Conservation (phyloP, 2,113 vertebrate genomes). For the Gulo gulo region DNA sequence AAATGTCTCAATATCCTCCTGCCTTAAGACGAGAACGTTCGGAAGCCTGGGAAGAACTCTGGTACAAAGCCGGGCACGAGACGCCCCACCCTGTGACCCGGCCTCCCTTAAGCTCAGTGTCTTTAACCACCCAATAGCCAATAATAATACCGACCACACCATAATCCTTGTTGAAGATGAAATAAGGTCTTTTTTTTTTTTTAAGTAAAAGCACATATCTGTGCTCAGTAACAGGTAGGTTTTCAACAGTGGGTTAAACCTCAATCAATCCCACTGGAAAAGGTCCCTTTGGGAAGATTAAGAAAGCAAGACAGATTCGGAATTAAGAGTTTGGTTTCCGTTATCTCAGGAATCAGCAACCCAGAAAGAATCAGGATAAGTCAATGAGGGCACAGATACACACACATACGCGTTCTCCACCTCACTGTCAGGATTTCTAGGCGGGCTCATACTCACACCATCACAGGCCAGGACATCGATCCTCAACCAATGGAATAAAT, state of each 20-base stretch:
- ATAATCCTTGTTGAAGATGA: not conserved
- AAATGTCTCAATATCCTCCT: not conserved
- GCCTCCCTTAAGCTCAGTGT: not conserved
- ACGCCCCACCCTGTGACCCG: fast-evolving
- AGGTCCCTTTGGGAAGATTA: not conserved
- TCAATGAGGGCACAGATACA: fast-evolving
- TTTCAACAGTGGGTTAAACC: not conserved
- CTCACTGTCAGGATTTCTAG: not conserved
- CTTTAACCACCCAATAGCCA: not conserved
- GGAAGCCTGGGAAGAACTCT: fast-evolving
- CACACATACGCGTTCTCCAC: fast-evolving
- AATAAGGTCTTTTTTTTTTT: not conserved
- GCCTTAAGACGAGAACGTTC: not conserved
- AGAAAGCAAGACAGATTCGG: not conserved
- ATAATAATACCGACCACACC: too few relatives aligned
- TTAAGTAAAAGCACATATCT: not conserved
- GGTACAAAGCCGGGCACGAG: fast-evolving
- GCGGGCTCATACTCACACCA: not conserved
- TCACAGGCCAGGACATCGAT: fast-evolving
- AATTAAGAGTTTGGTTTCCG: not conserved
- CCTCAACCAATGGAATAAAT: not conserved
- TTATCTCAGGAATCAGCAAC: not conserved
- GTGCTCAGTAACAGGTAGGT: not conserved
- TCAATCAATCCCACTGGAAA: not conserved
- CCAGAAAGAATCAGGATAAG: not conserved